Evolutionary conservation across 2,797 vertebrate genomes (phyloP).

Genomic region (Diglossa cyanea): DNA sequence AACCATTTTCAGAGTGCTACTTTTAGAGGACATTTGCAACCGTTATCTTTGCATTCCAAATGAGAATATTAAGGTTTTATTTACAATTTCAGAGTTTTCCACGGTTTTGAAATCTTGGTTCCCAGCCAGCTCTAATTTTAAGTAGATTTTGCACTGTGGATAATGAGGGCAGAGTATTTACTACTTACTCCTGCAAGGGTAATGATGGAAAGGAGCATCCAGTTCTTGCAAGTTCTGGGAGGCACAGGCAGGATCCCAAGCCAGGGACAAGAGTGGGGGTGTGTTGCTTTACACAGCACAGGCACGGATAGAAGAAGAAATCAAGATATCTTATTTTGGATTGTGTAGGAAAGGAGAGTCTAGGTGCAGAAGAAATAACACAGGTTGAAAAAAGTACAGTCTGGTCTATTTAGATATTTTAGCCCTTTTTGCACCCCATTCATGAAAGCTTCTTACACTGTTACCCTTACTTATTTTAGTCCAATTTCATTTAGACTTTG

Average conservation of each 20-base stretch:
- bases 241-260: neutral
- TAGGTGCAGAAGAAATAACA: neutral
- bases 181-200: neutral
- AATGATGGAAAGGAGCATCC: neutral
- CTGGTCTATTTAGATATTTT: neutral
- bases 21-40: neutral
- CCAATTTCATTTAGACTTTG: neutral
- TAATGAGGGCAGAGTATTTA: neutral
- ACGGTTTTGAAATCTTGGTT: neutral
- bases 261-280: neutral
- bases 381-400: neutral
- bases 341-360: neutral
- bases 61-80: slow-evolving; percentile 20
- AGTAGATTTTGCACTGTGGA: neutral
- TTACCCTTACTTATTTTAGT: slow-evolving; percentile 6
- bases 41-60: neutral
- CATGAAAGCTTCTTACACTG: neutral
- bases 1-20: neutral
- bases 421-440: neutral
- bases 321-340: neutral
- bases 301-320: neutral
- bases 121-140: neutral
- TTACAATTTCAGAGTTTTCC: slow-evolving; percentile 13
- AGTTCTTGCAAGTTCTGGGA: neutral
- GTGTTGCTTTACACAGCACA: neutral